Evolutionary conservation across 2,113 vertebrate species (phyloP), one percentile per base, ranked within the genome.

Genomic region (Charina bottae): DNA sequence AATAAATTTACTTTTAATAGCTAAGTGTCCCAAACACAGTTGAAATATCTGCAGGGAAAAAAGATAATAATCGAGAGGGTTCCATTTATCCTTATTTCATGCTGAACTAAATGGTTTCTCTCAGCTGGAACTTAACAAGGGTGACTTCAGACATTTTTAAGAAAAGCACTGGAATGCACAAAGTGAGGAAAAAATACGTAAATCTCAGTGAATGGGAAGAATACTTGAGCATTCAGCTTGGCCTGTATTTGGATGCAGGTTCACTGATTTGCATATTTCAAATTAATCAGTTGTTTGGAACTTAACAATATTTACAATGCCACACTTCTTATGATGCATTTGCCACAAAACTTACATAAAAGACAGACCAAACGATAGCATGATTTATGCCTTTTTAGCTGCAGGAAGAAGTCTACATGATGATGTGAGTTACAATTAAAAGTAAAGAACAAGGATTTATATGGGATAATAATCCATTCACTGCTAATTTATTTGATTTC

Each of bases 181-280:
- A 0, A 0, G 1, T 0, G 2, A 0, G 42, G 49, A 0, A 1
- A 37, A 5, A 0, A 24, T 59, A n/a, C n/a, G n/a, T n/a, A 46
- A 9, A 6, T 0, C 21, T 78, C 55, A 58, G 0, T 55, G 23
- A 42, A 68, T 0, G 12, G 2, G 33, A 78, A 78, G 6, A 78
- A 37, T 78, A 78, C 37, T 78, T 8, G 15, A 15, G 0, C 2
- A 37, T 78, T 78, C 33, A 78, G 15, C 33, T 33, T 72, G 33
- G n/a, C 64, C 17, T 72, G 13, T 78, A 78, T 78, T 78, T 78
- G 15, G 37, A 37, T 7, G n/a, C 15, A 78, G 68, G 68, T 78
- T 33, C 33, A 37, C n/a, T 7, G 0, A 78, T 78, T 49, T 49
- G 49, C 49, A 5, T 49, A 49, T 49, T 78, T 37, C n/a, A 78